These are phyloP conservation scores for Caenorhabditis panamensis DNA, from an alignment of 2,888 invertebrate genomes.

Conservation along the genomic window DNA sequence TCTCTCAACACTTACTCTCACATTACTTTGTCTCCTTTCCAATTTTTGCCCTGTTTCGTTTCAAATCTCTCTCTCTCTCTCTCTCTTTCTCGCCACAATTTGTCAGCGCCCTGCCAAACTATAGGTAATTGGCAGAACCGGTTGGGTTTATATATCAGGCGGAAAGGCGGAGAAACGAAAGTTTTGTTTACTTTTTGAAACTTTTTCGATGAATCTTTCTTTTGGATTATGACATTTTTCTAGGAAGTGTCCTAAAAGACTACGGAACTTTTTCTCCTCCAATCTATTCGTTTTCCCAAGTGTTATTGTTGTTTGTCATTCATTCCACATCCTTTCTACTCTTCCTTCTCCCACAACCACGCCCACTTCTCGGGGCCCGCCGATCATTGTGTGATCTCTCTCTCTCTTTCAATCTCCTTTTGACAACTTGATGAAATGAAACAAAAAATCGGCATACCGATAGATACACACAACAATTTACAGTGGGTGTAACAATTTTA, in stretches of 20 bases:
- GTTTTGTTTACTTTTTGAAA: constrained; percentile 7
- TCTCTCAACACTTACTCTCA: too few relatives aligned
- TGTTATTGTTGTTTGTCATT: constrained; percentile 3
- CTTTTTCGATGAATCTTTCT: too few relatives aligned
- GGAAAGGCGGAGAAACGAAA: too few relatives aligned
- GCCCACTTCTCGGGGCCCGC: not conserved
- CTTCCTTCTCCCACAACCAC: not conserved
- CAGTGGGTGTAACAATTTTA: too few relatives aligned
- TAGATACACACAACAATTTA: not conserved
- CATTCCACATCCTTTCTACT: too few relatives aligned
- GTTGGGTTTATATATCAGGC: not conserved
- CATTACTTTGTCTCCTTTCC: too few relatives aligned
- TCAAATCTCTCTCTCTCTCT: too few relatives aligned
- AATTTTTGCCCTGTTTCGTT: too few relatives aligned
- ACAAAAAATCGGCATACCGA: not conserved
- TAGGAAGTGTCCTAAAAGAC: too few relatives aligned
- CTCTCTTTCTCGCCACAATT: not conserved
- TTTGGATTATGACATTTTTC: too few relatives aligned
- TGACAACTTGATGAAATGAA: constrained; percentile 18
- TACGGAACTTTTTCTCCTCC: too few relatives aligned
- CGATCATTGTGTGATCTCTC: constrained; percentile 9
- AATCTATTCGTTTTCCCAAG: not conserved
- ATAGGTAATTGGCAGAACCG: constrained; percentile 16
- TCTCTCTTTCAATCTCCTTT: not conserved
- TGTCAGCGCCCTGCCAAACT: constrained; percentile 1